phyloP scores from a whole-genome alignment of 1,140 invertebrate genomes.

The Drosophila sucinea region DNA sequence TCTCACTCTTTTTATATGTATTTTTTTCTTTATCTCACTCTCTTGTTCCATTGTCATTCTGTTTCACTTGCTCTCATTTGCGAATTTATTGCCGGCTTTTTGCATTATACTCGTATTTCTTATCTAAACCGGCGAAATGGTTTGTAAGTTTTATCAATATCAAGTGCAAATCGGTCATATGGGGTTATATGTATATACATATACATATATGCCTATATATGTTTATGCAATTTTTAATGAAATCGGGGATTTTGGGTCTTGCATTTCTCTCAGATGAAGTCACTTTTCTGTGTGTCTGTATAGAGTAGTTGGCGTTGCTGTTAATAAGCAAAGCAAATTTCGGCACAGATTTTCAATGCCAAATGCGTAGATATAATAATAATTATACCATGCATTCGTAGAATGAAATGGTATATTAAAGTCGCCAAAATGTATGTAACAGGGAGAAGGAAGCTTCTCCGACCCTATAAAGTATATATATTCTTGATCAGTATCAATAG shows the following conservation, averaged over 20 bases:
- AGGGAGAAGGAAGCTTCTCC: too few species aligned
- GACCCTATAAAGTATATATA: too few species aligned
- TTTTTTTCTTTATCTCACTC: neutral
- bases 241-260: conserved; percentile 14
- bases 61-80: conserved; percentile 26
- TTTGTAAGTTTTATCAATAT: conserved; percentile 49
- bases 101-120: conserved; percentile 29
- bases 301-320: conserved; percentile 21
- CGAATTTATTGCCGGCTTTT: conserved; percentile 57
- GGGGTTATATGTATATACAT: neutral
- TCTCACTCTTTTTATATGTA: neutral
- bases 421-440: too few species aligned
- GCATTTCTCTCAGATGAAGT: conserved; percentile 47
- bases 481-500: too few species aligned
- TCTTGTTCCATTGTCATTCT: conserved; percentile 30
- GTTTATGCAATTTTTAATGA: conserved; percentile 7
- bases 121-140: conserved; percentile 71
- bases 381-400: too few species aligned
- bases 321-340: conserved; percentile 44
- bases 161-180: conserved; percentile 5
- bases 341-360: conserved; percentile 57
- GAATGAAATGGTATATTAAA: too few species aligned
- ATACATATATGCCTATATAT: neutral
- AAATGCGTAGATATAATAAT: conserved; percentile 48
- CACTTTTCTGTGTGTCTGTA: conserved; percentile 9